Base-by-base conservation (phyloP, 2,888 invertebrate species). In the Anoncus sp. region DNA sequence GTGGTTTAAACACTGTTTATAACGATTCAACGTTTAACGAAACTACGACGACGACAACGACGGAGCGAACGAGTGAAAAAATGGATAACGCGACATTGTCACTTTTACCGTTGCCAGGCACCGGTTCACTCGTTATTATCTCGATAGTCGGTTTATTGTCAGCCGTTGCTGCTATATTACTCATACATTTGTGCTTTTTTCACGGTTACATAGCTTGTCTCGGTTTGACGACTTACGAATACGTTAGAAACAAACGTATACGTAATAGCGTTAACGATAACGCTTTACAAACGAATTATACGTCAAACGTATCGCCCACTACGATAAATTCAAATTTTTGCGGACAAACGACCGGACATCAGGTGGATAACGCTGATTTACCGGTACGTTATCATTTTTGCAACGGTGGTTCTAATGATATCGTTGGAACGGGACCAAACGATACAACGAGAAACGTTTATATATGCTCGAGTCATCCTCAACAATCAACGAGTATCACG, bases 171-270 rank as follows among this genome's bases (percentile, higher is more conserved):
- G 95, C 96, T 1, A 95, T 95, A 31, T 93, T 97, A 60, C 93
- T 98, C 73, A 92, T 97, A 79, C 97, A 98, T 91, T 92, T 98
- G 66, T 96, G 96, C 89, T 96, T 96, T 92, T 98, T 98, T 90
- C 97, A 98, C 91, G 94, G 96, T 76, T 97, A 97, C 91, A 97
- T 98, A 87, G 95, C 95, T 3, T 94, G 95, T 83, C 92, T 97
- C 85, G 97, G 97, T 1, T 92, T 97, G 53, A 97, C 98, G 20
- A 98, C 98, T 0, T 98, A 97, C 92, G 98, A 98, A 89, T 98
- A 97, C 91, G 96, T 98, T 69, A 92, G 94, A 1, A 87, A 83
- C 16, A 89, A 89, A 43, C 83, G 90, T 1, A 86, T 87, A 60
- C 84, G 84, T n/a, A 84, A 83, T 38, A 31, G 78, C 9, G 62